Base-by-base conservation (phyloP, 2,797 vertebrate genomes). In the Alcedo quadribrachys region DNA sequence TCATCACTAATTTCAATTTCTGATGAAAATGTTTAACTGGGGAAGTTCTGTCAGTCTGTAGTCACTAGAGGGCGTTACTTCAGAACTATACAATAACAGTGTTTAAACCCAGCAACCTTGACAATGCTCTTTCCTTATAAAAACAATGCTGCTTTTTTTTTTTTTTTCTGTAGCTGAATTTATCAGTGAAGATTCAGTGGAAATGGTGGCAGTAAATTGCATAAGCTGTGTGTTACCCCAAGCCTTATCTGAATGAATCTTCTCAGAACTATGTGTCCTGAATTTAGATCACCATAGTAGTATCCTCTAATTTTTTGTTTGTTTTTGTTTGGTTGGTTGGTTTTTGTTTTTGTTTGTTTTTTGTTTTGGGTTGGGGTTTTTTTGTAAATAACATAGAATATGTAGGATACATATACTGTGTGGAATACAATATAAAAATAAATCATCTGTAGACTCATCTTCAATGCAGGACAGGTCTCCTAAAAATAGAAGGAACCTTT, bases 191-290 rank as follows among this genome's bases (percentile, higher is more conserved):
- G 76, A 48, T 75, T 70, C 62, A 70, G 33, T 66, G 28, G 50
- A 68, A 89, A 68, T 40, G 28, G 54, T 89, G 54, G 28, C 73
- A 68, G 27, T 69, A 85, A 90, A 88, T 79, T 88, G 55, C 51
- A 53, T 79, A 82, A 70, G 6, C 28, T 82, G 3, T 68, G 32
- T 73, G 33, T 69, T 93, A 70, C 77, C 63, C 48, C 55, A 76
- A 84, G 71, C 66, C 70, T 46, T 61, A 55, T 60, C 58, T 78
- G 78, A 75, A 76, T 80, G 63, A 87, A 85, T 93, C 76, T 94
- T 73, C 45, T 78, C 19, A 66, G 46, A 75, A 58, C 12, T 45
- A 2, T 43, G 18, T n/a, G 40, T 81, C 54, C 46, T 69, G 79
- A 87, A 85, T 93, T 89, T 85, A 55, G 51, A 87, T 84, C 25